Conservation (phyloP, 2,113 vertebrate species). For the Uria aalge region DNA sequence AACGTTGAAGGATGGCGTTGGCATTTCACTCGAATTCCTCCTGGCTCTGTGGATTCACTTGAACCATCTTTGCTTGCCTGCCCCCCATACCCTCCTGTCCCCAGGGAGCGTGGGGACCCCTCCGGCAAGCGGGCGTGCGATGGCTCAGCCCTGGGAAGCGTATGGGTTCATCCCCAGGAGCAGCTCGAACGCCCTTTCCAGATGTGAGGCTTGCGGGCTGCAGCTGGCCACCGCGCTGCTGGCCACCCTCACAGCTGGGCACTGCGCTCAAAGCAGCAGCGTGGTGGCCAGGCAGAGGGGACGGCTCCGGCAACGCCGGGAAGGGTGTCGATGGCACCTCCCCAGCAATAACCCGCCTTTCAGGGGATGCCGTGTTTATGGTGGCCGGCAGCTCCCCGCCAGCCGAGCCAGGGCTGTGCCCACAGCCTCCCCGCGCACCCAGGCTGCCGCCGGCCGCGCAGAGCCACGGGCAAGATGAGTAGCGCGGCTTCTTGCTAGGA, state of each 20-base stretch:
- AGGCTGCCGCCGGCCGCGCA: neutral
- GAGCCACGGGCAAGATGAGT: neutral
- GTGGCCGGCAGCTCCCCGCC: constrained; percentile 22
- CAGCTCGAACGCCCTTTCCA: neutral
- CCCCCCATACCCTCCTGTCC: neutral
- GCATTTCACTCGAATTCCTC: neutral
- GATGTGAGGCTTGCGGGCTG: neutral
- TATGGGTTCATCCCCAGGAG: neutral
- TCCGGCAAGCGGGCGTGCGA: neutral
- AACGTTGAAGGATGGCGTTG: neutral
- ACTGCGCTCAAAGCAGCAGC: neutral
- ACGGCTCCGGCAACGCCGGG: neutral
- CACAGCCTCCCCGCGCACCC: neutral
- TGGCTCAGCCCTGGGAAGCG: neutral
- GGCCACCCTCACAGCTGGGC: neutral
- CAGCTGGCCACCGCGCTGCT: neutral
- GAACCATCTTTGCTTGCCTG: neutral
- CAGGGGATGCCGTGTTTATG: constrained; percentile 1
- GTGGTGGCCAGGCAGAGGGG: neutral
- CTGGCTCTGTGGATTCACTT: accelerated
- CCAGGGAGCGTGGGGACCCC: accelerated
- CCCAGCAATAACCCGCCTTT: neutral
- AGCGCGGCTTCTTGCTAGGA: neutral
- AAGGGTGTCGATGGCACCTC: neutral
- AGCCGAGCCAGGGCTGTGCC: neutral